Percentiles rank a stretch among this genome's conserved stretches.
Conservation (phyloP, 1,140 invertebrate species). For the Helicorthomorpha holstii region DNA sequence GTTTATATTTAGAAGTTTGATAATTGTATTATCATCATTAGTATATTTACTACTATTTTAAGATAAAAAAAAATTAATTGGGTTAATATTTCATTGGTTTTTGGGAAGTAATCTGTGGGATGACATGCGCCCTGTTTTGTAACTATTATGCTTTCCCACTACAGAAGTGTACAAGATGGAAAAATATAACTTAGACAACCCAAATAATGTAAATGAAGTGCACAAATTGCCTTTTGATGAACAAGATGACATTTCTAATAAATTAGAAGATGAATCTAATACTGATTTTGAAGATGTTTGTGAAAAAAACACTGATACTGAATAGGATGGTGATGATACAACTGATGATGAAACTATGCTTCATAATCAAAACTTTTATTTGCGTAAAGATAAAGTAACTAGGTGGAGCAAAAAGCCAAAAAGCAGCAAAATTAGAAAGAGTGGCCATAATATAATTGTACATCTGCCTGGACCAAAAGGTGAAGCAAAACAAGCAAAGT, state of each 20-base stretch:
- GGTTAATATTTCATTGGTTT: too few relatives aligned
- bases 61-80: too few relatives aligned
- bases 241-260: neutral
- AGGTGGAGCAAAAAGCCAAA: neutral
- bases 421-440: neutral
- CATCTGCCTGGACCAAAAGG: neutral
- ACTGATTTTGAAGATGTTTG: neutral
- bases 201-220: neutral
- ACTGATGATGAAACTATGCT: neutral
- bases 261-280: neutral
- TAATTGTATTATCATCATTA: too few relatives aligned
- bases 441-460: neutral
- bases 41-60: too few relatives aligned
- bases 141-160: too few relatives aligned
- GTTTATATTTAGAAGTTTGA: too few relatives aligned
- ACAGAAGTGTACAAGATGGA: too few relatives aligned
- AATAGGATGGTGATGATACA: neutral
- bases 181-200: too few relatives aligned
- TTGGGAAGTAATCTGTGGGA: too few relatives aligned
- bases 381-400: neutral
- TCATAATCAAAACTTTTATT: neutral
- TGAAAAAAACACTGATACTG: neutral
- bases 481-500: neutral
- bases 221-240: neutral
- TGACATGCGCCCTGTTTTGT: too few relatives aligned